A percentile compares a stretch with the other conserved stretches of the same genome.
Conservation (phyloP, 1,140 invertebrate species). For the Drosophila obscura region DNA sequence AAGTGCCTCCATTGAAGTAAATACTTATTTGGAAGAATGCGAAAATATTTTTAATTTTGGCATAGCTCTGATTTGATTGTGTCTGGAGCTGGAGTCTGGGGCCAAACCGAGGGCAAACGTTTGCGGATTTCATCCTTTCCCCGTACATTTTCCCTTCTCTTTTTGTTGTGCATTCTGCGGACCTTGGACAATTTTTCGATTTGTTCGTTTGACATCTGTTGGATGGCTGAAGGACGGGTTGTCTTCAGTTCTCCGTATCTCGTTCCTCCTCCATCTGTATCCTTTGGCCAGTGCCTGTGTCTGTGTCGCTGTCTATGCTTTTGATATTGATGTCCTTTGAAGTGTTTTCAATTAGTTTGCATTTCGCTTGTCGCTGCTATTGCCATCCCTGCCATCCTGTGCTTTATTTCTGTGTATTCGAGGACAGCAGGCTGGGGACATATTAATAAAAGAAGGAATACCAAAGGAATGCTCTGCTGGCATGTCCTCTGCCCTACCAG, state of each 20-base stretch:
- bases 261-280: neutral
- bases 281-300: constrained; percentile 1
- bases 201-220: constrained; percentile 56
- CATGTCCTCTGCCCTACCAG: neutral
- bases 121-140: constrained; percentile 19
- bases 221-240: constrained; percentile 39
- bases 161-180: constrained; percentile 34
- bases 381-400: constrained; percentile 1
- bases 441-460: constrained; percentile 55
- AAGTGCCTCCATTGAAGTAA: neutral
- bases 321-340: constrained; percentile 62
- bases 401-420: constrained; percentile 8
- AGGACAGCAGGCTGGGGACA: constrained; percentile 21
- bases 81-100: neutral
- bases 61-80: constrained; percentile 60
- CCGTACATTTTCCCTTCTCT: constrained; percentile 4
- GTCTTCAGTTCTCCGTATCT: constrained; percentile 9
- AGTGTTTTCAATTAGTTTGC: constrained; percentile 73
- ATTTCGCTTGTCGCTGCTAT: constrained; percentile 44
- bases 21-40: constrained; percentile 9
- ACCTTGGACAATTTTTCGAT: constrained; percentile 46
- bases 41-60: constrained; percentile 61
- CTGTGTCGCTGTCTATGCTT: constrained; percentile 35
- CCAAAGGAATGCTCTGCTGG: constrained; percentile 35
- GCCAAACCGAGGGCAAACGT: constrained; percentile 17